Evolutionary conservation across 2,888 invertebrate genomes (phyloP), one percentile per base, ranked within the genome.

Genomic region (Phasia obesa): DNA sequence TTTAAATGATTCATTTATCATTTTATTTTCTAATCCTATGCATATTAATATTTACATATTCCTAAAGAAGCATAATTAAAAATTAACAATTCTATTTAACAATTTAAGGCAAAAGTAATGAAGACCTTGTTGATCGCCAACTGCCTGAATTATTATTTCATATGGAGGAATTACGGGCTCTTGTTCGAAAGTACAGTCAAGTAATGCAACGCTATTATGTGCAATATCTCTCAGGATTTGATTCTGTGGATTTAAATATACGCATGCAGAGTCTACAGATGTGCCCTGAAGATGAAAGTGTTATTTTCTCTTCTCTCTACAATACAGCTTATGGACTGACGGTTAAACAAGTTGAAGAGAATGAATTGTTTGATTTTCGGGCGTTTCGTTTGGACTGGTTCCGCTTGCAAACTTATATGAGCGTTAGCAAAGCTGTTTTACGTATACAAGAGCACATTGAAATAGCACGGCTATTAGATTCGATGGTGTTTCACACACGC

Each of bases 151-250:
- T 99, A 55, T 92, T 99, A 9, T 99, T 99, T 89, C 98, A 99
- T 89, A 99, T 99, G 95, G 98, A 99, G 90, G 99, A 99, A 91
- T 92, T 99, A 65, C 93, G 99, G 87, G 97, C 97, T 25, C 92
- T 99, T 70, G 97, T 99, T 4, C 94, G 98, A 84, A 99, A 99
- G 90, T 98, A 99, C 91, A 97, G 97, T 87, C 97, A 98, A 92
- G 98, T 99, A 9, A 96, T 99, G 93, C 99, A 99, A 91, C 94
- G 98, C 85, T 99, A 99, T 91, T 99, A 98, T 92, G 97, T 99
- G 27, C 98, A 99, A 92, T 99, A 98, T 92, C 93, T 99, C 74
- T 95, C 97, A 44, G 98, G 98, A 13, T 99, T 97, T 92, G 99
- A 99, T 93, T 97, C 99, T 19, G 96, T 97, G 25, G 96, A 97